These are phyloP conservation scores for Thunnus thynnus DNA, from an alignment of 2,113 vertebrate species.

Conservation along the genomic window DNA sequence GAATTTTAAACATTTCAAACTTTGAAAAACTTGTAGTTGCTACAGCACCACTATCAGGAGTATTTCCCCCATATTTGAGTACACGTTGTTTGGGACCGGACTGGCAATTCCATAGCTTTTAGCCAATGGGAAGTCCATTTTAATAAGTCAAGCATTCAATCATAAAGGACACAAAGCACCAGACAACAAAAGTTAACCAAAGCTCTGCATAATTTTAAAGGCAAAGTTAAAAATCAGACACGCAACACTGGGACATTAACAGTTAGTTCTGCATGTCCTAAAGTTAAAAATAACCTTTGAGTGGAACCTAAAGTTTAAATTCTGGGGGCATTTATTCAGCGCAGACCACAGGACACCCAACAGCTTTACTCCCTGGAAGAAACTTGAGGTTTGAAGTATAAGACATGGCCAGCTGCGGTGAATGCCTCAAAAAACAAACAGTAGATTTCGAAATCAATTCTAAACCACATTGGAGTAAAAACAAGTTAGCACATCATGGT, in stretches of 20 bases:
- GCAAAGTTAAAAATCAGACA: not conserved
- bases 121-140: no score
- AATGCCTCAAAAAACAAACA: not conserved
- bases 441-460: not conserved
- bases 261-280: not conserved
- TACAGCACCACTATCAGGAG: not conserved
- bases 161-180: not conserved
- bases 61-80: not conserved
- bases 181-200: not conserved
- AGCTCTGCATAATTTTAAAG: not conserved
- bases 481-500: not conserved
- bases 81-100: not conserved
- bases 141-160: slow-evolving; percentile 1
- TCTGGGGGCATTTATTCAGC: not conserved
- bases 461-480: not conserved
- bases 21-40: no score
- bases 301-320: no score
- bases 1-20: no score
- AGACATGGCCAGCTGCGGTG: not conserved
- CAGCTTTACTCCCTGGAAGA: not conserved
- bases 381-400: not conserved
- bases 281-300: no score
- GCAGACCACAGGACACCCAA: not conserved
- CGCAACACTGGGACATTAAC: not conserved
- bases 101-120: no score